phyloP scores from a whole-genome alignment of 2,797 vertebrate genomes.

The Scolopax bukidnonensis region DNA sequence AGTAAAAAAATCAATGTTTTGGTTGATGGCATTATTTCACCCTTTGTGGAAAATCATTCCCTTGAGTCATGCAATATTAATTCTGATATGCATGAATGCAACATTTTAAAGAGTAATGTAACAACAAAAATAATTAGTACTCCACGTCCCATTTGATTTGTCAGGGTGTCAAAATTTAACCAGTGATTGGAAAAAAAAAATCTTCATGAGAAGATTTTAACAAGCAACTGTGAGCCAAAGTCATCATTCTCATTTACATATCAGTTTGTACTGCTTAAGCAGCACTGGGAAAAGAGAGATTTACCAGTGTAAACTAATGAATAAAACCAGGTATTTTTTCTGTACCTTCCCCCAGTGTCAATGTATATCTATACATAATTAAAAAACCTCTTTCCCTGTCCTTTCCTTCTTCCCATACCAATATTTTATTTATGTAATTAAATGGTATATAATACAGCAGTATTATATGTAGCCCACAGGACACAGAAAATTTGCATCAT shows the following conservation, averaged over 20 bases:
- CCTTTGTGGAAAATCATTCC: background rate
- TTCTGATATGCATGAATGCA: background rate
- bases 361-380: no score
- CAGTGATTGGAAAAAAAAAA: background rate
- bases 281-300: background rate
- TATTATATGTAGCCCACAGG: background rate
- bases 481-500: background rate
- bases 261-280: background rate
- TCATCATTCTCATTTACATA: background rate
- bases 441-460: background rate
- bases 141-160: constrained; percentile 4
- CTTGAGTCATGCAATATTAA: constrained; percentile 20
- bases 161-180: background rate
- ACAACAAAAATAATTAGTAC: constrained; percentile 41
- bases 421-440: background rate
- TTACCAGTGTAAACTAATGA: background rate
- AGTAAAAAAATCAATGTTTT: background rate
- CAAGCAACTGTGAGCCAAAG: background rate
- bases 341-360: no score
- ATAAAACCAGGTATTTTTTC: background rate
- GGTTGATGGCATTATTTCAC: background rate
- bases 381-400: background rate
- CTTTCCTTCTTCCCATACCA: background rate
- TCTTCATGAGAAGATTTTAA: background rate
- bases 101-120: constrained; percentile 9